A percentile compares a stretch with the other conserved stretches of the same genome.
These are phyloP conservation scores for Andrena marginata DNA, from an alignment of 2,888 invertebrate genomes.

Conservation along the genomic window DNA sequence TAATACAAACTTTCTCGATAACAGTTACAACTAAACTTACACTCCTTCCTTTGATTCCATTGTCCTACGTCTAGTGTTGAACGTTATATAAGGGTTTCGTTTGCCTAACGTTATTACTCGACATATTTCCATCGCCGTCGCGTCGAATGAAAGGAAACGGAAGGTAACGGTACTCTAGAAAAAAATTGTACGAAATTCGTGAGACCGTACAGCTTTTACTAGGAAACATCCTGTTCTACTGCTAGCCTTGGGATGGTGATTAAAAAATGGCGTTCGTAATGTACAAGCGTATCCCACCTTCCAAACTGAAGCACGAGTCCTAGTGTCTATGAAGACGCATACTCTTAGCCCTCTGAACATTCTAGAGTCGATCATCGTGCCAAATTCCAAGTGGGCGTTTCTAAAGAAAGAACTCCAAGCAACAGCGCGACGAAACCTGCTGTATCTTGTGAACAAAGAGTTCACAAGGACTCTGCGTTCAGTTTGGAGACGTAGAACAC, in stretches of 20 bases:
- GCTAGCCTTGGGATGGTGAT: not conserved
- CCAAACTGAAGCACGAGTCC: not conserved
- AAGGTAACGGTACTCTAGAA: not conserved
- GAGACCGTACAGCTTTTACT: not conserved
- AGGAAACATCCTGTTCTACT: not conserved
- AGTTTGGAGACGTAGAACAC: not conserved
- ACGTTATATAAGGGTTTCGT: constrained; percentile 28
- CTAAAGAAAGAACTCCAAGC: not conserved
- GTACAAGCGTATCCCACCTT: not conserved
- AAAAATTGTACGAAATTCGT: not conserved
- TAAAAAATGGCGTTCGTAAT: not conserved
- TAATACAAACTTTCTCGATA: constrained; percentile 12
- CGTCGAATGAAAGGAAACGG: not conserved
- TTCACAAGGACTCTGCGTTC: not conserved
- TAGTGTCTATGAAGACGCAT: not conserved
- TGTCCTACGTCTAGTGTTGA: constrained; percentile 20
- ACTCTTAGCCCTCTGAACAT: not conserved
- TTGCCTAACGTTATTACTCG: constrained; percentile 17
- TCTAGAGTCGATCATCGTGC: no score
- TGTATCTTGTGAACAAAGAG: not conserved
- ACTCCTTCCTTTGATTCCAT: constrained; percentile 11
- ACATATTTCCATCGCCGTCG: not conserved
- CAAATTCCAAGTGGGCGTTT: not conserved
- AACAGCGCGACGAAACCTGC: not conserved
- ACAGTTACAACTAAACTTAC: constrained; percentile 21